Percentiles rank a stretch among this genome's conserved stretches.
Evolutionary conservation across 2,888 invertebrate genomes (phyloP).

Genomic region (Trachelus iudaicus): DNA sequence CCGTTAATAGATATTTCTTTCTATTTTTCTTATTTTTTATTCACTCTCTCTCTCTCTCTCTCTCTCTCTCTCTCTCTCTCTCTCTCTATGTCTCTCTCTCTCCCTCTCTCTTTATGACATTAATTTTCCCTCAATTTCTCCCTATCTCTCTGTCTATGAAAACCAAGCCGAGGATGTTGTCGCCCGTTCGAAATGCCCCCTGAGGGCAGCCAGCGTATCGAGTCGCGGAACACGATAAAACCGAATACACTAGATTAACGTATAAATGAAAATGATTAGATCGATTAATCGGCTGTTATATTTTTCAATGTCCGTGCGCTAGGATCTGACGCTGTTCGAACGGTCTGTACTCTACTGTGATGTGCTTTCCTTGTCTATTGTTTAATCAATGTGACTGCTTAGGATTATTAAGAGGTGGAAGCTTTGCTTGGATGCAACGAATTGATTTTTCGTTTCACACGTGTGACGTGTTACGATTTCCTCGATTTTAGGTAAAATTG

Average conservation of each 20-base stretch:
- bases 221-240: background rate
- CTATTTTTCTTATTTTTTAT: background rate
- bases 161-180: background rate
- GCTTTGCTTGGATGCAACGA: background rate
- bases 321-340: constrained; percentile 11
- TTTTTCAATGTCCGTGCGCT: constrained; percentile 7
- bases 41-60: background rate
- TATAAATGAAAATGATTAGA: background rate
- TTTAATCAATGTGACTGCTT: constrained; percentile 16
- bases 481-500: background rate
- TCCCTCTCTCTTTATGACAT: no score
- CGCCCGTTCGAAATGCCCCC: constrained; percentile 10
- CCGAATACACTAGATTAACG: background rate
- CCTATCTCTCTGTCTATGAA: background rate
- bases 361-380: constrained; percentile 19
- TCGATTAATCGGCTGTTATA: background rate
- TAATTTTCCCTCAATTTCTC: background rate
- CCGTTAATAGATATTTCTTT: background rate
- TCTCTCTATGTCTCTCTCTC: no score
- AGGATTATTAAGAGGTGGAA: background rate
- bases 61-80: background rate
- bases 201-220: constrained; percentile 6
- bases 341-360: constrained; percentile 18
- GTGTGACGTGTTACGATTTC: background rate
- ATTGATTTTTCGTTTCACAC: background rate